A percentile compares a stretch with the other conserved stretches of the same genome.
These are phyloP conservation scores for Embiotoca jacksoni DNA, from an alignment of 2,113 vertebrate genomes.

Conservation along the genomic window DNA sequence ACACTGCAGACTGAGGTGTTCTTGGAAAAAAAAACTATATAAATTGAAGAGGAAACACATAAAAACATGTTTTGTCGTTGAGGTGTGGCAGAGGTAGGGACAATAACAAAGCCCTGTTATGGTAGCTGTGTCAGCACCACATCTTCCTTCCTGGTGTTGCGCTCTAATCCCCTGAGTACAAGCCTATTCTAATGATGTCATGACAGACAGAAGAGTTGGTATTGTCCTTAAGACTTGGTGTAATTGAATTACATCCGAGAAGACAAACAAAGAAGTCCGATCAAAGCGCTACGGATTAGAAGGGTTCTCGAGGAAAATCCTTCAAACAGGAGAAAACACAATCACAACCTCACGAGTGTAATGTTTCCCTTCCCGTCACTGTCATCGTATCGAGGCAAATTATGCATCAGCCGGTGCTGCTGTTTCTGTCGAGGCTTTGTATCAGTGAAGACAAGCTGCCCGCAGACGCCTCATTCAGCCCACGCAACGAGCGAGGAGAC, in stretches of 20 bases:
- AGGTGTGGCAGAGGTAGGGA: constrained; percentile 18
- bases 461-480: not conserved
- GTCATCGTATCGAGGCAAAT: not conserved
- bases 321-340: constrained; percentile 1
- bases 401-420: constrained; percentile 11
- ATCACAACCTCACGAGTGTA: constrained; percentile 3
- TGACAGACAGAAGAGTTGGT: constrained; percentile 59
- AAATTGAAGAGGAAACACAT: not conserved
- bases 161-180: constrained; percentile 60
- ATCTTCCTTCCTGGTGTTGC: constrained; percentile 26
- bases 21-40: too few relatives aligned
- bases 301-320: not conserved
- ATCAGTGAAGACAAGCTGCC: constrained; percentile 3
- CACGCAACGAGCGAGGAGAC: constrained; percentile 5
- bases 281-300: constrained; percentile 8
- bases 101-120: constrained; percentile 37
- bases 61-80: not conserved
- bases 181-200: constrained; percentile 67
- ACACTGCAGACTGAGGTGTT: not conserved
- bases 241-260: constrained; percentile 69
- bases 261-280: constrained; percentile 49
- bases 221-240: constrained; percentile 42
- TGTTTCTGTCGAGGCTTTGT: constrained; percentile 8
- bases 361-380: constrained; percentile 1
- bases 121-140: constrained; percentile 54